Conservation (phyloP, 2,113 vertebrate species). For the Regulus satrapa region DNA sequence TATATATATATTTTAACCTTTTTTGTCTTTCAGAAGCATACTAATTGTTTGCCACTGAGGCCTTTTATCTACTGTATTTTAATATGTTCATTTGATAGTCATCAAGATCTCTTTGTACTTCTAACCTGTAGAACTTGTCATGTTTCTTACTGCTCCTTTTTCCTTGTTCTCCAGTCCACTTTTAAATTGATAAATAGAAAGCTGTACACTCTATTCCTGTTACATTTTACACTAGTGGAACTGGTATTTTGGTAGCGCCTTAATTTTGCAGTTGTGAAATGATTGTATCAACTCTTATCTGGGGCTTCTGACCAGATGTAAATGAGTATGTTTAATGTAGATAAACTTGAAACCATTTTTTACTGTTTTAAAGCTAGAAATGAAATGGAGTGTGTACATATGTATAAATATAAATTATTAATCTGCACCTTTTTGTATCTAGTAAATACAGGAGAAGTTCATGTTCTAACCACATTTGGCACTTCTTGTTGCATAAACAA, state of each 20-base stretch:
- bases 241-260: slow-evolving; percentile 64
- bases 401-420: slow-evolving; percentile 67
- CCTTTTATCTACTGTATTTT: slow-evolving; percentile 58
- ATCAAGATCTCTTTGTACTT: slow-evolving; percentile 47
- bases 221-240: slow-evolving; percentile 53
- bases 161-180: slow-evolving; percentile 35
- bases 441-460: slow-evolving; percentile 58
- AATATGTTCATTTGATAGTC: slow-evolving; percentile 52
- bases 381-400: slow-evolving; percentile 51
- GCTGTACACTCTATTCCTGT: slow-evolving; percentile 38
- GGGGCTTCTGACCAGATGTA: slow-evolving; percentile 61
- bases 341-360: slow-evolving; percentile 70
- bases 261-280: slow-evolving; percentile 70
- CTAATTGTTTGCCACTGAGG: slow-evolving; percentile 58
- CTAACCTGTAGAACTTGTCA: slow-evolving; percentile 34
- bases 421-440: slow-evolving; percentile 66
- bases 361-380: slow-evolving; percentile 67
- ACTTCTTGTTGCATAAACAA: slow-evolving; percentile 67
- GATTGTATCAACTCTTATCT: slow-evolving; percentile 72
- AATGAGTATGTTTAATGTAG: slow-evolving; percentile 63
- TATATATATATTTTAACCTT: slow-evolving; percentile 51
- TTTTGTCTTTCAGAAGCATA: slow-evolving; percentile 54
- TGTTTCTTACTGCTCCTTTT: slow-evolving; percentile 50
- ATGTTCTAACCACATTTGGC: slow-evolving; percentile 65
- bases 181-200: slow-evolving; percentile 60